phyloP scores from a whole-genome alignment of 2,797 vertebrate genomes.

The Anabacerthia variegaticeps region DNA sequence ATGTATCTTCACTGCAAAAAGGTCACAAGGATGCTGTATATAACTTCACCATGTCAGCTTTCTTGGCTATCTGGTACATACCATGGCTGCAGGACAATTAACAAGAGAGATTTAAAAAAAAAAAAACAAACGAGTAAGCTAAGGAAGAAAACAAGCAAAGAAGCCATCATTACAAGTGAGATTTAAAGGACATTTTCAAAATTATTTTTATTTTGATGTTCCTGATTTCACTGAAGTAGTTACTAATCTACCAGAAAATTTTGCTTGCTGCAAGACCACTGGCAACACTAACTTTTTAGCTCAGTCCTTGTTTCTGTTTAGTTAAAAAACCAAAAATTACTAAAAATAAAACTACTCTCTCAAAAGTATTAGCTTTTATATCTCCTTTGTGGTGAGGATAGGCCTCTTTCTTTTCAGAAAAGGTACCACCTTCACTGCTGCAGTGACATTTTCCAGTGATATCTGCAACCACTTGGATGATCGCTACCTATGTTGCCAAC shows the following conservation, averaged over 20 bases:
- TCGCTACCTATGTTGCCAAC: not conserved
- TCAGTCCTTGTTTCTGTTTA: not conserved
- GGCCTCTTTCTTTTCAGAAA: not conserved
- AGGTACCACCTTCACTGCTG: not conserved
- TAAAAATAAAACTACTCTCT: not conserved
- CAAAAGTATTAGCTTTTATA: not conserved
- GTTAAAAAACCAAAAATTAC: not conserved
- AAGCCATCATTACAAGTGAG: not conserved
- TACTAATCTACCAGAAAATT: not conserved
- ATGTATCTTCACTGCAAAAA: constrained; percentile 69
- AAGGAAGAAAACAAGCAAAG: not conserved
- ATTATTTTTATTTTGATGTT: not conserved
- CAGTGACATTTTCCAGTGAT: constrained; percentile 17
- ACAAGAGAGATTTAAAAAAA: constrained; percentile 14
- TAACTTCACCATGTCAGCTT: constrained; percentile 73
- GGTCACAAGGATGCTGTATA: constrained; percentile 71
- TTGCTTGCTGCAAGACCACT: not conserved
- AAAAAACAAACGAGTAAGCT: not conserved
- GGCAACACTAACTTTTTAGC: not conserved
- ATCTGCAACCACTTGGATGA: not conserved
- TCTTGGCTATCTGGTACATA: constrained; percentile 65
- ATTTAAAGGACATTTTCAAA: not conserved
- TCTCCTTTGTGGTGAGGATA: not conserved
- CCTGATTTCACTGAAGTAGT: not conserved
- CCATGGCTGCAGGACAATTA: constrained; percentile 60